Evolutionary conservation across 2,888 invertebrate species (phyloP), one percentile per base, ranked within the genome.

Genomic region (Sarcophaga variegata): DNA sequence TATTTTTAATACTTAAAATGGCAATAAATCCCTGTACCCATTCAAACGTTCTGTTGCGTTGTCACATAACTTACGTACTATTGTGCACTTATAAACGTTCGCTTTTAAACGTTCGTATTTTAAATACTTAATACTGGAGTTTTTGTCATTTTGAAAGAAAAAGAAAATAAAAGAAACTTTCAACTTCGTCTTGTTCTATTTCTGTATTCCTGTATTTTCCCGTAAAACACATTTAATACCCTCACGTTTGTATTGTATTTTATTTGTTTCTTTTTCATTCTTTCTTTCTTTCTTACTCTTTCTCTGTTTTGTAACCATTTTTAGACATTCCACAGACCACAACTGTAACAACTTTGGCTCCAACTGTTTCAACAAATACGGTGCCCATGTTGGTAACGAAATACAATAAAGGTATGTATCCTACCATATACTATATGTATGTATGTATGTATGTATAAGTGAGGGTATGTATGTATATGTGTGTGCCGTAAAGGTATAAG

Each of bases 311-410:
- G 5, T 25, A 62, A 47, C 63, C 63, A 79, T 81, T 82, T 89
- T 88, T 88, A 93, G 93, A 93, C 88, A 93, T 93, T 89, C 93
- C 93, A 60, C 93, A 93, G 90, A 93, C 93, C 81, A 93, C 93
- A 88, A 92, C 92, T 75, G 91, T 93, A 85, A 93, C 93, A 85
- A 93, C 93, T 67, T 90, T 93, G 90, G 91, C 93, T 37, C 93
- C 93, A 60, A 93, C 93, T 78, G 91, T 91, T 71, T 91, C 93
- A 71, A 91, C 93, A 85, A 92, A 92, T 85, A 93, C 93, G 8
- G 92, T 93, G 75, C 91, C 93, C 75, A 91, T 92, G 87, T 89
- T 91, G 76, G 90, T 92, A 79, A 90, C 90, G 83, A 92, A 93
- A 89, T 92, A 92, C 88, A 91, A 93, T 86, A 93, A 93, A 92